These are phyloP conservation scores for Triops longicaudatus DNA, from an alignment of 1,140 invertebrate species.

Conservation along the genomic window DNA sequence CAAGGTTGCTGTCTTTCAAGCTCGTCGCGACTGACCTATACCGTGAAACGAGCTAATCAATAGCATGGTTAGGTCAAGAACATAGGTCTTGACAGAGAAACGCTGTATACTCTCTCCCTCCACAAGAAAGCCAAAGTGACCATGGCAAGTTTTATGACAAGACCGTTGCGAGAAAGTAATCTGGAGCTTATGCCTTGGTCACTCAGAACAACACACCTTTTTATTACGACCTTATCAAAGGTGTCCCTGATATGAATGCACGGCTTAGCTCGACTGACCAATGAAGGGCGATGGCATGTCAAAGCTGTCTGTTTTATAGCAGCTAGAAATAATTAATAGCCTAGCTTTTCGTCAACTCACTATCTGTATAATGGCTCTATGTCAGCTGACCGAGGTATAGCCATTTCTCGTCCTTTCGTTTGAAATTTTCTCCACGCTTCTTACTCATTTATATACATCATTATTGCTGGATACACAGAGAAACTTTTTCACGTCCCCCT, in stretches of 20 bases:
- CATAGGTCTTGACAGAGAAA: not conserved
- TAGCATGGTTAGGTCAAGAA: not conserved
- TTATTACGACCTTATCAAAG: slow-evolving; percentile 9
- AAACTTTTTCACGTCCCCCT: not conserved
- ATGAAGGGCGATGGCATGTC: not conserved
- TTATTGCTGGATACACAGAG: too few species aligned
- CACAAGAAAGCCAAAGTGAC: not conserved
- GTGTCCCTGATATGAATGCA: slow-evolving; percentile 5
- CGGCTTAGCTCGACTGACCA: not conserved
- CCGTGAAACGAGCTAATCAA: not conserved
- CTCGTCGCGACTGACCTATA: not conserved
- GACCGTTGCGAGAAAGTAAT: not conserved
- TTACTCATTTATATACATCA: too few species aligned
- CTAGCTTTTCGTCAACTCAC: not conserved
- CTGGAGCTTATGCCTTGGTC: not conserved
- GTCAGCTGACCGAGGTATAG: not conserved
- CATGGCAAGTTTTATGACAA: not conserved
- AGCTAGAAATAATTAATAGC: not conserved
- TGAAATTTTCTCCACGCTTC: too few species aligned
- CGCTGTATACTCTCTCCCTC: not conserved
- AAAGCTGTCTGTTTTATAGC: not conserved
- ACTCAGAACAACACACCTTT: not conserved
- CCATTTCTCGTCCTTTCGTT: not conserved
- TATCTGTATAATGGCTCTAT: not conserved
- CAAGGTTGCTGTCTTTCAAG: not conserved